Evolutionary conservation across 2,113 vertebrate species (phyloP).

Genomic region (Camelus dromedarius): DNA sequence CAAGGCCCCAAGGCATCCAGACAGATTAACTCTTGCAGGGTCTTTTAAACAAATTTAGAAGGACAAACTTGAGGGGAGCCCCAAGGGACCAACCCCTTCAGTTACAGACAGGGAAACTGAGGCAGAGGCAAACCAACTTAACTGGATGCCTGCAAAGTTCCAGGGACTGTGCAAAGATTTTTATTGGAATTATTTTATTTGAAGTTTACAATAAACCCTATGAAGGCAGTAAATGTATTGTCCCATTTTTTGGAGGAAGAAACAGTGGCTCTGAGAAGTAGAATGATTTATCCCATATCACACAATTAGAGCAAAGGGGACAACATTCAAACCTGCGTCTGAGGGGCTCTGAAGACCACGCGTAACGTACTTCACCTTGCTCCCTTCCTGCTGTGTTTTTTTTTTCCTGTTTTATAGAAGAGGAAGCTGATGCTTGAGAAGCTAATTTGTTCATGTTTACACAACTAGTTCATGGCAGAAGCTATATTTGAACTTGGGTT

Average conservation of each 20-base stretch:
- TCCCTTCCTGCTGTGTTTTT: background rate
- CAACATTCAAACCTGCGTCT: accelerated
- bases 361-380: background rate
- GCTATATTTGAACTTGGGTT: constrained; percentile 56
- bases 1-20: background rate
- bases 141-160: background rate
- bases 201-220: background rate
- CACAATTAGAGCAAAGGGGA: too few species aligned
- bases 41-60: background rate
- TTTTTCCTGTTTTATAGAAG: background rate
- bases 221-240: accelerated
- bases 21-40: background rate
- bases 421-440: background rate
- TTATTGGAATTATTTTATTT: background rate
- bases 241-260: background rate
- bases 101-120: background rate
- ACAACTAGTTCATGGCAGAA: background rate
- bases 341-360: background rate
- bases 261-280: background rate
- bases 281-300: background rate
- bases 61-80: background rate
- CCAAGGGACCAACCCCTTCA: background rate
- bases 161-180: background rate
- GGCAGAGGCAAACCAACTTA: background rate
- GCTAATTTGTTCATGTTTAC: background rate